phyloP scores from a whole-genome alignment of 2,797 vertebrate genomes.

The Taeniopygia guttata region DNA sequence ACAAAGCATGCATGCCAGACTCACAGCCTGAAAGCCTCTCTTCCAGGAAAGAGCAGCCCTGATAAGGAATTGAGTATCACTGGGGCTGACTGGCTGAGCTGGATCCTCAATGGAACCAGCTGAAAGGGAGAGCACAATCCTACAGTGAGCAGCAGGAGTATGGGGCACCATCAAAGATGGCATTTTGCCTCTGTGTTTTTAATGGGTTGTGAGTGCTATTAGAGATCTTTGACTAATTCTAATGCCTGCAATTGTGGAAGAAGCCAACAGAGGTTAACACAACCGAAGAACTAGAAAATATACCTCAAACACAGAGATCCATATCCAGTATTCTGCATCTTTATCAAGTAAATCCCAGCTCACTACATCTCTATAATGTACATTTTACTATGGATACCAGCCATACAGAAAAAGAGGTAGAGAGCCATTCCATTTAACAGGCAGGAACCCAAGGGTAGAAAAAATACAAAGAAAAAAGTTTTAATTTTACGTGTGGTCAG shows the following conservation, averaged over 20 bases:
- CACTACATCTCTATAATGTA: not conserved
- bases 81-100: fast-evolving
- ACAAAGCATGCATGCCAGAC: not conserved
- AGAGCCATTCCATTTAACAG: not conserved
- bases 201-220: not conserved
- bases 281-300: not conserved
- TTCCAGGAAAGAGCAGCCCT: not conserved
- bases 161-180: not conserved
- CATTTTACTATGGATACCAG: not conserved
- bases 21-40: not conserved
- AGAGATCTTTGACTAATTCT: not conserved
- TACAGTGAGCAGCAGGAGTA: not conserved
- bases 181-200: not conserved
- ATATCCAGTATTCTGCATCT: not conserved
- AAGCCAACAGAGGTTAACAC: not conserved
- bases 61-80: not conserved
- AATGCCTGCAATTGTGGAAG: not conserved
- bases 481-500: not conserved
- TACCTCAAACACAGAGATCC: not conserved
- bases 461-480: not conserved
- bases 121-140: not conserved
- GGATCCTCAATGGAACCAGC: not conserved
- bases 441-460: not conserved
- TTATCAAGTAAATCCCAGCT: not conserved
- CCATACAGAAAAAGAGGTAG: not conserved